Evolutionary conservation across 1,140 invertebrate species (phyloP).

Genomic region (Dinoponera quadriceps): DNA sequence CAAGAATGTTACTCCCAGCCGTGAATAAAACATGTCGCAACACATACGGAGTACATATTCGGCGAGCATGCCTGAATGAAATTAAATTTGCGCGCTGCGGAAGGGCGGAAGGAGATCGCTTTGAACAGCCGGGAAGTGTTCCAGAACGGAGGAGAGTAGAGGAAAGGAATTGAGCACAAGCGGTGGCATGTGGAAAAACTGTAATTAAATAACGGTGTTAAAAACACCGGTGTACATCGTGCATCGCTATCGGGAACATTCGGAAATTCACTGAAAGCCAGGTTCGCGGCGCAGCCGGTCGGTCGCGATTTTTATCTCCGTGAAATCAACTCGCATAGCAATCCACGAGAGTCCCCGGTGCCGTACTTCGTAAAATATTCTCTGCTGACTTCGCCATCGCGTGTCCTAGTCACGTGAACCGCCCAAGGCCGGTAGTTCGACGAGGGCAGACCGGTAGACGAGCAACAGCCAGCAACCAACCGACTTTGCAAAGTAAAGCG

Average conservation of each 20-base stretch:
- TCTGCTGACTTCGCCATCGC: constrained; percentile 57
- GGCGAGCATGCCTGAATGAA: too few relatives aligned
- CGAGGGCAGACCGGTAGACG: constrained; percentile 14
- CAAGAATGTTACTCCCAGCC: too few relatives aligned
- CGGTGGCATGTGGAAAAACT: too few relatives aligned
- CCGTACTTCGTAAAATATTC: constrained; percentile 18
- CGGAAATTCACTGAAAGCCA: not conserved
- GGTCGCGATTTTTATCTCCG: constrained; percentile 14
- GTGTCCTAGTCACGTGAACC: constrained; percentile 61
- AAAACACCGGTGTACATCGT: not conserved
- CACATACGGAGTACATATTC: too few relatives aligned
- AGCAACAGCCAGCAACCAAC: constrained; percentile 35
- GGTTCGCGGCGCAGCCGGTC: not conserved
- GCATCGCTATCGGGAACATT: constrained; percentile 3
- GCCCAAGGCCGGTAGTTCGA: constrained; percentile 32
- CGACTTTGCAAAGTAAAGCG: constrained; percentile 26
- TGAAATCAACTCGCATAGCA: not conserved
- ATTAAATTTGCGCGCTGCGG: too few relatives aligned
- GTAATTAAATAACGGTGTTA: not conserved
- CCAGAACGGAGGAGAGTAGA: too few relatives aligned
- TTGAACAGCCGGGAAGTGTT: too few relatives aligned
- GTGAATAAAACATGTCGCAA: too few relatives aligned
- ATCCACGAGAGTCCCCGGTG: not conserved
- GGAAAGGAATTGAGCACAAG: too few relatives aligned
- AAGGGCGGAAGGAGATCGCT: too few relatives aligned